Conservation (phyloP, 2,113 vertebrate genomes). For the Bambusicola thoracicus region DNA sequence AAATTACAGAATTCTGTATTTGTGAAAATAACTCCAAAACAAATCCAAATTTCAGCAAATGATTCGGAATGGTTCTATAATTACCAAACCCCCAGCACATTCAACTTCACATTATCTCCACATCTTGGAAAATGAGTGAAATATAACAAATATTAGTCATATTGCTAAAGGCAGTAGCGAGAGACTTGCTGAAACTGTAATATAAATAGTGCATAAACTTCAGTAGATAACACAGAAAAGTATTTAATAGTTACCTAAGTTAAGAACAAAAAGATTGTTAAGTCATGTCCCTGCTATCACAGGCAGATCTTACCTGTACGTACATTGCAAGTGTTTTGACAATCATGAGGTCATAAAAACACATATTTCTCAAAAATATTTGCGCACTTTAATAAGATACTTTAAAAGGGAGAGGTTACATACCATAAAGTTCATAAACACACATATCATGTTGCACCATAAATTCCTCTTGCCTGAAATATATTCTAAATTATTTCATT, state of each 20-base stretch:
- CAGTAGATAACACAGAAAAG: neutral
- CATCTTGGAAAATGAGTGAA: neutral
- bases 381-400: neutral
- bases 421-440: neutral
- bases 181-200: neutral
- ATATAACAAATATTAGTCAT: neutral
- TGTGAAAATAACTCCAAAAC: neutral
- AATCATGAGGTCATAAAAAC: neutral
- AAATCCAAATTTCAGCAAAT: neutral
- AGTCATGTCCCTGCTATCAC: neutral
- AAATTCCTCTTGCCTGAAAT: neutral
- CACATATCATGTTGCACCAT: neutral
- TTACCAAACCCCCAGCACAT: neutral
- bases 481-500: neutral
- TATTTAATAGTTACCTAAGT: neutral
- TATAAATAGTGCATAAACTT: neutral
- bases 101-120: neutral
- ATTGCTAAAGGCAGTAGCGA: neutral
- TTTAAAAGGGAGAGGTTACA: slow-evolving; percentile 5
- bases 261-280: neutral
- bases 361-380: neutral
- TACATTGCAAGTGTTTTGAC: neutral
- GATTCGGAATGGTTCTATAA: neutral
- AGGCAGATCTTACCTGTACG: neutral
- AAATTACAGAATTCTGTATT: neutral